Evolutionary conservation across 2,113 vertebrate species (phyloP).

Genomic region (Sialia sialis): DNA sequence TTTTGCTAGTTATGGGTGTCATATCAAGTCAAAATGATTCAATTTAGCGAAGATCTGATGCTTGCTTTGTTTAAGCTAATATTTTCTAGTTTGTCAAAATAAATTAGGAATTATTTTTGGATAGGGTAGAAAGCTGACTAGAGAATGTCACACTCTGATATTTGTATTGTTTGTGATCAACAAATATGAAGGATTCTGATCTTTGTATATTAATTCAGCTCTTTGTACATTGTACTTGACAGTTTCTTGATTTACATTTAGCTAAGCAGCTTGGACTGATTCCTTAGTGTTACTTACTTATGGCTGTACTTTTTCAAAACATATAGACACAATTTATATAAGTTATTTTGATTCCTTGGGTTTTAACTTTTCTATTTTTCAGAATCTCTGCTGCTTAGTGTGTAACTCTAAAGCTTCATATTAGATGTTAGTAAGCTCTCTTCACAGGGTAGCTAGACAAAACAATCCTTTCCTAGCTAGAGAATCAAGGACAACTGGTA

Average conservation of each 20-base stretch:
- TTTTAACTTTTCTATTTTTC: no score
- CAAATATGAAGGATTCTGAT: neutral
- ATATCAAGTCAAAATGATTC: neutral
- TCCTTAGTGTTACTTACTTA: neutral
- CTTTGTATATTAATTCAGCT: neutral
- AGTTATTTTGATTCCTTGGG: neutral
- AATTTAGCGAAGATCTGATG: neutral
- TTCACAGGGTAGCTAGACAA: no score
- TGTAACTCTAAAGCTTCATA: no score
- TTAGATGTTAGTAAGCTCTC: no score
- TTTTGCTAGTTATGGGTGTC: neutral
- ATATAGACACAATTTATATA: neutral
- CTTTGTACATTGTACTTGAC: neutral
- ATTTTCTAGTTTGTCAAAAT: neutral
- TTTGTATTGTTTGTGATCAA: neutral
- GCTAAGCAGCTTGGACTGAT: neutral
- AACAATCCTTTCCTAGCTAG: no score
- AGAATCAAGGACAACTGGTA: no score
- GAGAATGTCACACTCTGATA: accelerated
- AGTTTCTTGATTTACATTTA: neutral
- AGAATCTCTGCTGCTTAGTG: no score
- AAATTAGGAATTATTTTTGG: neutral
- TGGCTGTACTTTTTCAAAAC: neutral
- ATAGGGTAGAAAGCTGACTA: neutral
- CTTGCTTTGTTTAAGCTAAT: neutral